Conservation (phyloP, 2,797 vertebrate genomes). For the Hapalemur alaotrensis region DNA sequence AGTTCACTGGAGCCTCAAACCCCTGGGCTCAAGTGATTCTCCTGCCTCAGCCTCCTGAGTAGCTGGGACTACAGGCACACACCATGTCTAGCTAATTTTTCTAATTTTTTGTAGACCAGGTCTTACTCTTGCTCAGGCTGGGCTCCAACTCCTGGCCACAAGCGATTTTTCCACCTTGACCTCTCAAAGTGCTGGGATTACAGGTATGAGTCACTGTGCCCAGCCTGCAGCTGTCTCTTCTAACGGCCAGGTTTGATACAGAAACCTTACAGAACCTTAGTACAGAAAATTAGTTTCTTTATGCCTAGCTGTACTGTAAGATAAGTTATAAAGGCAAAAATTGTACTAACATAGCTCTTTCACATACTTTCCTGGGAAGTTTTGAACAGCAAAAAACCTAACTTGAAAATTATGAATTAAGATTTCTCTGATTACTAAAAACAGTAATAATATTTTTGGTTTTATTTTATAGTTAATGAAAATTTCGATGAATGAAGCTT, state of each 20-base stretch:
- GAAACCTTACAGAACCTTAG: not conserved
- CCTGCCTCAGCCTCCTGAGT: not conserved
- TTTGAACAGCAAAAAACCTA: slow-evolving; percentile 48
- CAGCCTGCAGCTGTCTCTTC: slow-evolving; percentile 41
- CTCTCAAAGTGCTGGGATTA: not conserved
- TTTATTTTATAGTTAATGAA: slow-evolving; percentile 58
- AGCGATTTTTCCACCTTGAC: not conserved
- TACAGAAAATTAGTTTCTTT: slow-evolving; percentile 43
- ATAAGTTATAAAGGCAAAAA: slow-evolving; percentile 46
- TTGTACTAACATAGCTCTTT: slow-evolving; percentile 22
- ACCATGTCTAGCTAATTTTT: not conserved
- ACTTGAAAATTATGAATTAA: slow-evolving; percentile 59
- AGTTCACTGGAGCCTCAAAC: not conserved
- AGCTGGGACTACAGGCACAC: not conserved
- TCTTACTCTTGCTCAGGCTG: not conserved
- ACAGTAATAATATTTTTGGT: not conserved
- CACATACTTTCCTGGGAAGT: slow-evolving; percentile 7
- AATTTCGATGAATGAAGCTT: not conserved
- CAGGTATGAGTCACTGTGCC: not conserved
- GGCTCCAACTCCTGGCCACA: not conserved
- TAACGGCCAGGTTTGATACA: slow-evolving; percentile 42
- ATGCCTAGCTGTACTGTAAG: slow-evolving; percentile 66
- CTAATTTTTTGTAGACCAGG: not conserved
- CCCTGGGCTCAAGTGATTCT: not conserved
- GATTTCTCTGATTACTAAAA: slow-evolving; percentile 41